Evolutionary conservation across 2,888 invertebrate species (phyloP).

Genomic region (Drosophila longiperda): DNA sequence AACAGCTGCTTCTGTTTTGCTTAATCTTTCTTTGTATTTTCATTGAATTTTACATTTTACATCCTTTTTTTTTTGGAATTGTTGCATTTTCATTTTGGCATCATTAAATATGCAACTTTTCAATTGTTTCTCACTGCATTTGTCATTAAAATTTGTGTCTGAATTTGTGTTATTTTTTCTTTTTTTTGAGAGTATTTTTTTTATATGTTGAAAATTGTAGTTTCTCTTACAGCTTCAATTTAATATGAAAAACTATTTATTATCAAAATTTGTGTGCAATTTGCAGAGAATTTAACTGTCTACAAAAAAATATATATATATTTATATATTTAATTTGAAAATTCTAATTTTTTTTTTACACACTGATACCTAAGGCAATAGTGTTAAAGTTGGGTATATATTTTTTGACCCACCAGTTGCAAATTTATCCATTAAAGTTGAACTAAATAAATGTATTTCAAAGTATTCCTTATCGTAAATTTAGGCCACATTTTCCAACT

Average conservation of each 20-base stretch:
- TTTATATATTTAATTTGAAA: background rate
- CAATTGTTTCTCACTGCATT: constrained; percentile 13
- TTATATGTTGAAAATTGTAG: background rate
- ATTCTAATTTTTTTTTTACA: background rate
- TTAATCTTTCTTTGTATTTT: background rate
- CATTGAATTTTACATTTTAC: constrained; percentile 6
- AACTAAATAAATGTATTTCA: background rate
- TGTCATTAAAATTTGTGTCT: constrained; percentile 3
- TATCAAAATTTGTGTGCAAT: background rate
- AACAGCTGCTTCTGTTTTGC: background rate
- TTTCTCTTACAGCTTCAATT: constrained; percentile 1
- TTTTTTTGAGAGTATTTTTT: constrained; percentile 2
- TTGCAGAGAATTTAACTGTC: background rate
- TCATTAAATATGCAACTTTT: constrained; percentile 34
- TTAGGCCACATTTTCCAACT: background rate
- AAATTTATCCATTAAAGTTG: background rate
- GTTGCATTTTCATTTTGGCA: background rate
- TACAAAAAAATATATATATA: background rate
- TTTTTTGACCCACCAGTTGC: background rate
- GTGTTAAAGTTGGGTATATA: background rate
- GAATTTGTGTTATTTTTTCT: background rate
- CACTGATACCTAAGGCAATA: background rate
- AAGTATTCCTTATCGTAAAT: background rate
- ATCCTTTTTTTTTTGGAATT: constrained; percentile 6
- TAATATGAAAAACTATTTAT: background rate